Base-by-base conservation (phyloP, 2,113 vertebrate genomes). In the Pluvianellus socialis region DNA sequence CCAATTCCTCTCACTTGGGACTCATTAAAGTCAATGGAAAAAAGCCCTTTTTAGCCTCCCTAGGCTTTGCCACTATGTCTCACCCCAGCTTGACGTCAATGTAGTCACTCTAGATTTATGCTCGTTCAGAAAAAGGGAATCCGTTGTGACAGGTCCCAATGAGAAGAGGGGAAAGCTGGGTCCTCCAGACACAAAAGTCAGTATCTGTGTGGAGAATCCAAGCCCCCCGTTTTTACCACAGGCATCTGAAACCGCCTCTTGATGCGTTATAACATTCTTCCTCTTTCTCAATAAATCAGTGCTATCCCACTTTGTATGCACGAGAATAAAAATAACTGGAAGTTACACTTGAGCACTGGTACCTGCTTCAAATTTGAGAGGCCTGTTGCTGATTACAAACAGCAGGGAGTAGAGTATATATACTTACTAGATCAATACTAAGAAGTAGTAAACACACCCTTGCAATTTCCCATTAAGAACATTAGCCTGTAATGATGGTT, bases 81-180 rank as follows among this genome's bases (percentile, higher is more conserved):
- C 17, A 8, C 1, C 2, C 44, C 27, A 70, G 18, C 44, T n/a
- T n/a, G 28, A 80, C 0, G 1, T 75, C 42, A 75, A 11, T 10
- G 28, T n/a, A 81, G 65, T 47, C 80, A 59, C 12, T 86, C 47
- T 32, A 40, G 38, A 58, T 80, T 86, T 59, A 79, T 33, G 33
- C 50, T 59, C 12, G 38, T 47, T 56, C 55, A 62, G 47, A 70
- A 88, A 63, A 86, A 62, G 16, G 19, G 50, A 90, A 88, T 66
- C 38, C 0, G 0, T 49, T 79, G 50, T 42, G 27, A 71, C 30
- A 75, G 18, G 23, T 59, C 38, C 33, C 9, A 1, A 0, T 9
- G 12, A 88, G 52, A 81, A 74, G 8, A 66, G 7, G 32, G 21
- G 26, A 90, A 15, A 68, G 9, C 9, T 2, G 3, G 7, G 15